Percentiles rank a stretch among this genome's conserved stretches.
phyloP scores from a whole-genome alignment of 2,797 vertebrate species.

The Halcyon badia region DNA sequence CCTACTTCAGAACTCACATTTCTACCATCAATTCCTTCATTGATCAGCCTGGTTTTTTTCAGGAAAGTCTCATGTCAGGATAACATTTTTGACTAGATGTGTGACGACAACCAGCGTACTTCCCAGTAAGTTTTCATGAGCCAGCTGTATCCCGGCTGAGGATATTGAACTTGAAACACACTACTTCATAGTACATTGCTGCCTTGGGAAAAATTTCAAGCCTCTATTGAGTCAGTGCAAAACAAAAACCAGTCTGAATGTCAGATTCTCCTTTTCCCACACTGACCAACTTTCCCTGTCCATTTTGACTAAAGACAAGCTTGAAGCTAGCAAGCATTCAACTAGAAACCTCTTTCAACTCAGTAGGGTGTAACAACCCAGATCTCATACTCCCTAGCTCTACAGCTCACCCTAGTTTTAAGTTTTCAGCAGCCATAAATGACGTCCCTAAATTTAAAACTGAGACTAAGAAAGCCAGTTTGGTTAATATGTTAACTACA shows the following conservation, averaged over 20 bases:
- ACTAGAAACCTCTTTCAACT: not conserved
- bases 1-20: not conserved
- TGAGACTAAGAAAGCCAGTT: not conserved
- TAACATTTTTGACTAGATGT: not conserved
- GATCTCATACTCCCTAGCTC: not conserved
- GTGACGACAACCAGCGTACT: not conserved
- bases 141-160: not conserved
- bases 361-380: not conserved
- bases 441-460: not conserved
- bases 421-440: not conserved
- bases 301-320: not conserved
- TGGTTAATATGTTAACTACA: not conserved
- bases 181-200: not conserved
- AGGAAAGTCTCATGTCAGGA: not conserved
- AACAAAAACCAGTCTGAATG: not conserved
- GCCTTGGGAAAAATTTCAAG: not conserved
- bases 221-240: not conserved
- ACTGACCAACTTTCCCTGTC: not conserved
- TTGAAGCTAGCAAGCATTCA: not conserved
- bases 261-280: not conserved
- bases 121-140: not conserved
- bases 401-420: not conserved
- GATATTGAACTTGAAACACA: not conserved
- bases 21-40: not conserved
- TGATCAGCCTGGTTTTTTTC: not conserved